Conservation (phyloP, 2,113 vertebrate species). For the Leptobrachium ailaonicum region DNA sequence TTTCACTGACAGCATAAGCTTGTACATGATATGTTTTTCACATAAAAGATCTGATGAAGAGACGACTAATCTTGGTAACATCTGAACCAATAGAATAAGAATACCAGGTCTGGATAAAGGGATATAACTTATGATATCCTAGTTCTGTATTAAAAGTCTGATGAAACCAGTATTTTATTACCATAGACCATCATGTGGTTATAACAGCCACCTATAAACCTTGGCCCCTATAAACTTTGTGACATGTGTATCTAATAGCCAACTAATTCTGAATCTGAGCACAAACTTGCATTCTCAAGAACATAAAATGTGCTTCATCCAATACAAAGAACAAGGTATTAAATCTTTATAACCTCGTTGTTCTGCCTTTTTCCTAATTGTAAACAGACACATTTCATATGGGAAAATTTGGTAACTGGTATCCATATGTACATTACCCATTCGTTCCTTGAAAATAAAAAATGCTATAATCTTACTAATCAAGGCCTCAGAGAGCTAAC, state of each 20-base stretch:
- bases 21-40: too few species aligned
- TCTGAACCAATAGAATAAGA: too few species aligned
- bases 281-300: slow-evolving; percentile 36
- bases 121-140: too few species aligned
- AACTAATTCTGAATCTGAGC: slow-evolving; percentile 18
- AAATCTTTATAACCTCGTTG: slow-evolving; percentile 34
- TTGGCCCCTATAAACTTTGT: slow-evolving; percentile 34
- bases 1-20: too few species aligned
- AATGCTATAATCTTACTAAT: neutral
- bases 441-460: neutral
- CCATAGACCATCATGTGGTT: slow-evolving; percentile 5
- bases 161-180: neutral
- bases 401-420: slow-evolving; percentile 27
- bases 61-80: too few species aligned
- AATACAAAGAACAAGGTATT: slow-evolving; percentile 26
- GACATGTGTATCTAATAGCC: slow-evolving; percentile 43
- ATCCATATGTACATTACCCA: slow-evolving; percentile 19
- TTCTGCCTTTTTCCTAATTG: slow-evolving; percentile 33
- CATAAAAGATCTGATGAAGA: too few species aligned
- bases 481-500: neutral
- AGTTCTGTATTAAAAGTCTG: too few species aligned
- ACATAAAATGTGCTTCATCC: slow-evolving; percentile 25
- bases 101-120: too few species aligned
- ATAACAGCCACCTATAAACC: slow-evolving; percentile 25
- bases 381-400: slow-evolving; percentile 32